phyloP scores from a whole-genome alignment of 2,113 vertebrate genomes.

The Gavialis gangeticus region DNA sequence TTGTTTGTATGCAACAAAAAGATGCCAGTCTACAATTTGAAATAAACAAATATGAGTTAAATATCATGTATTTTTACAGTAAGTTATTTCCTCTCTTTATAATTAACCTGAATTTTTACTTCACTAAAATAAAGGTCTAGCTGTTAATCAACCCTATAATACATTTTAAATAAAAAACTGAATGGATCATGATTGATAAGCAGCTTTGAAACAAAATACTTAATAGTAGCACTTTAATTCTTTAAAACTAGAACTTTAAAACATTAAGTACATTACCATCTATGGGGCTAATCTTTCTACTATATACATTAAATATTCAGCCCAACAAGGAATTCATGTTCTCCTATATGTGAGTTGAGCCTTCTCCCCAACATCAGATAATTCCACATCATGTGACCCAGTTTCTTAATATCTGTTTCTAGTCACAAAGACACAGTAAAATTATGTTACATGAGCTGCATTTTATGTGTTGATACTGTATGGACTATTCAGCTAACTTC shows the following conservation, averaged over 20 bases:
- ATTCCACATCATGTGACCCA: background rate
- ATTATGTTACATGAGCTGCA: background rate
- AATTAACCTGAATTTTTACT: background rate
- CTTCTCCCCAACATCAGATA: background rate
- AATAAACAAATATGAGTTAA: background rate
- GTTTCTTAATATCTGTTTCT: slow-evolving; percentile 1
- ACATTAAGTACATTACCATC: background rate
- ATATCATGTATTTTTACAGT: background rate
- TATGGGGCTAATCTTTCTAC: background rate
- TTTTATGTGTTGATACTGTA: background rate
- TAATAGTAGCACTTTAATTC: background rate
- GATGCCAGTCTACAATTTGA: background rate
- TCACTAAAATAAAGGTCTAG: background rate
- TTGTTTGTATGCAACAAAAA: background rate
- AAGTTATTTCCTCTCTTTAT: accelerated
- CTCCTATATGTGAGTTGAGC: background rate
- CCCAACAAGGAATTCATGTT: background rate
- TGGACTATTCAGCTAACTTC: background rate
- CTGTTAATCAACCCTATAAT: background rate
- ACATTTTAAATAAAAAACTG: background rate
- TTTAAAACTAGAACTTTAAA: background rate
- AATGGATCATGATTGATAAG: background rate
- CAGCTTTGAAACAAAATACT: background rate
- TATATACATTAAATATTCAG: background rate
- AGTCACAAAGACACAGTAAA: background rate